These are phyloP conservation scores for Chaenogobius annularis DNA, from an alignment of 2,113 vertebrate species.

Conservation along the genomic window DNA sequence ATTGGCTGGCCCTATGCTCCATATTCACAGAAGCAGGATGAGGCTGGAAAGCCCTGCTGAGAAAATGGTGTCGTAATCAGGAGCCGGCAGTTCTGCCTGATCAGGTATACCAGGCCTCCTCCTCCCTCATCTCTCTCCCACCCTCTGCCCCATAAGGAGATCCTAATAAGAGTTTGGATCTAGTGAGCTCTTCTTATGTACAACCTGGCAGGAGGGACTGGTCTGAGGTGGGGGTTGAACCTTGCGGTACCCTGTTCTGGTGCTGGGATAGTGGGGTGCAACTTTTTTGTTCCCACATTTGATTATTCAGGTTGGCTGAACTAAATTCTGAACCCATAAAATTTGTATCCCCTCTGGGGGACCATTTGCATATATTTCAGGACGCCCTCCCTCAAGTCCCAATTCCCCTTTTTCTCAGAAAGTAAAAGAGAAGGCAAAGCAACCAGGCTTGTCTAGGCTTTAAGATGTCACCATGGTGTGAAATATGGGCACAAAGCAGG, in stretches of 20 bases:
- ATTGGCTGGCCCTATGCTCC: conserved; percentile 90
- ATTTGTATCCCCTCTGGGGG: conserved; percentile 82
- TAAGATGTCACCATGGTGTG: conserved; percentile 82
- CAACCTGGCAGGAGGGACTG: conserved; percentile 74
- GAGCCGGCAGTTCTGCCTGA: conserved; percentile 92
- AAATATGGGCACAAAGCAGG: conserved; percentile 79
- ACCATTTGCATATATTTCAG: conserved; percentile 86
- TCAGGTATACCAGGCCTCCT: conserved; percentile 81
- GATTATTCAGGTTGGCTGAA: conserved; percentile 94
- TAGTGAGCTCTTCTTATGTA: conserved; percentile 72
- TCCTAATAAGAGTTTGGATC: conserved; percentile 86
- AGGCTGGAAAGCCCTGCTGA: conserved; percentile 92
- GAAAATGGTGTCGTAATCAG: conserved; percentile 99
- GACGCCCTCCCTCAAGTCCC: conserved; percentile 58
- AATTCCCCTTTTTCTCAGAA: conserved; percentile 73
- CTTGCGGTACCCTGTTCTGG: conserved; percentile 63
- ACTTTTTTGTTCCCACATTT: conserved; percentile 84
- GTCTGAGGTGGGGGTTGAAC: conserved; percentile 63
- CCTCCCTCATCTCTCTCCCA: conserved; percentile 61
- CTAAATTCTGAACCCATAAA: conserved; percentile 87
- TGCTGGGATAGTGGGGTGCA: conserved; percentile 29
- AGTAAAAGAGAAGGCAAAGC: conserved; percentile 78
- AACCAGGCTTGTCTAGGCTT: conserved; percentile 78
- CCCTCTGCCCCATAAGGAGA: conserved; percentile 79
- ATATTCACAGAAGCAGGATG: conserved; percentile 94